Base-by-base conservation (phyloP, 2,888 invertebrate species). In the Meiosimyza decipiens region DNA sequence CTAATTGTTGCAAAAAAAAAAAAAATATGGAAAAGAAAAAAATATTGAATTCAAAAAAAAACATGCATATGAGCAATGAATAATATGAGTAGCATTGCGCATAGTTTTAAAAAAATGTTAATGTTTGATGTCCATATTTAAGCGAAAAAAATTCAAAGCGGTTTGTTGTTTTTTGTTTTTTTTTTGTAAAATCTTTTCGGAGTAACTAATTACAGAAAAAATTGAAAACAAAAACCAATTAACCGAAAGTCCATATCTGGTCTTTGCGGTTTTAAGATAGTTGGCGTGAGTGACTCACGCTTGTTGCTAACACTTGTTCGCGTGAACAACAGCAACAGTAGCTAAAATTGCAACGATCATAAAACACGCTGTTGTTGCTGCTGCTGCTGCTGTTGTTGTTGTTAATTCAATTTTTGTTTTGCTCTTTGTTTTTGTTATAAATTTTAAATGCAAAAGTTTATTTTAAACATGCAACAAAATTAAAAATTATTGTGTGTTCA, bases 401-500 rank as follows among this genome's bases (percentile, higher is more conserved):
- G 28, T 28, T 28, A 28, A 3, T 28, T 28, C 28, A 28, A 4
- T 28, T 28, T 28, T 28, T 28, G 28, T 28, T 28, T 28, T 28
- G 40, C 40, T 40, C 47, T 15, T 15, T 33, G 28, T 60, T 33
- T 62, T 62, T 62, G 12, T 15, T 18, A 13, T 66, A 52, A 47
- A 49, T 68, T 68, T 59, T 57, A 57, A 59, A 59, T 68, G 68
- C 50, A 68, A 18, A 18, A 57, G 68, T 68, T 50, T 57, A 50
- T 52, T 52, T 51, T 52, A 52, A 57, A 22, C 57, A 57, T 57
- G 57, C 57, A 57, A 68, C 52, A 68, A 57, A 15, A 33, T 50
- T 54, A 71, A 71, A 64, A 55, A 65, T 12, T 59, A 71, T 51
- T 65, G 57, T 72, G 55, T 72, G 63, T 62, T 72, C 50, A 62